A percentile compares a stretch with the other conserved stretches of the same genome.
Evolutionary conservation across 2,113 vertebrate genomes (phyloP).

Genomic region (Aleadryas rufinucha): DNA sequence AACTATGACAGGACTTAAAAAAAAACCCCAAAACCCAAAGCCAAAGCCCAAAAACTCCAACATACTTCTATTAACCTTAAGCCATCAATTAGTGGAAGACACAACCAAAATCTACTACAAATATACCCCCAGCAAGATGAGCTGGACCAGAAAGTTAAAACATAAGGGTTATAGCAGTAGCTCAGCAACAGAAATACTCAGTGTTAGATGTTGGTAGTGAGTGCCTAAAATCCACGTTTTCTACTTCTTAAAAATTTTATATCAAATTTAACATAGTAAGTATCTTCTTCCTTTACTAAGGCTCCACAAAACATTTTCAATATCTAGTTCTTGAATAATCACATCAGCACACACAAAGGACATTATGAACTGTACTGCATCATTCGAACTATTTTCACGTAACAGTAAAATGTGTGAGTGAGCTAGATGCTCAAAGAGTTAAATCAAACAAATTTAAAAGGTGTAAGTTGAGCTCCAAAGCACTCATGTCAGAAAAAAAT

Average conservation of each 20-base stretch:
- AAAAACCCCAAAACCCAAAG: accelerated
- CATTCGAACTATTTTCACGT: background rate
- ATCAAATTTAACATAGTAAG: background rate
- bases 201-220: background rate
- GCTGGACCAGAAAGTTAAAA: background rate
- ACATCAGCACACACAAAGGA: background rate
- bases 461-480: background rate
- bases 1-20: background rate
- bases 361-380: background rate
- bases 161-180: background rate
- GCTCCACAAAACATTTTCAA: background rate
- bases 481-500: background rate
- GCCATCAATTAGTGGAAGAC: background rate
- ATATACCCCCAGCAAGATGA: background rate
- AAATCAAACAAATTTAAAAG: background rate
- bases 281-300: background rate
- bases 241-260: background rate
- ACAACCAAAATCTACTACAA: background rate
- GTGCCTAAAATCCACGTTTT: background rate
- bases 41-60: background rate
- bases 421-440: background rate
- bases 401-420: background rate
- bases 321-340: background rate
- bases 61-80: background rate
- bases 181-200: background rate